Evolutionary conservation across 92 coral and sea anemone genomes (phyloP), one percentile per base, ranked within the genome.

Genomic region (Ricordea florida): DNA sequence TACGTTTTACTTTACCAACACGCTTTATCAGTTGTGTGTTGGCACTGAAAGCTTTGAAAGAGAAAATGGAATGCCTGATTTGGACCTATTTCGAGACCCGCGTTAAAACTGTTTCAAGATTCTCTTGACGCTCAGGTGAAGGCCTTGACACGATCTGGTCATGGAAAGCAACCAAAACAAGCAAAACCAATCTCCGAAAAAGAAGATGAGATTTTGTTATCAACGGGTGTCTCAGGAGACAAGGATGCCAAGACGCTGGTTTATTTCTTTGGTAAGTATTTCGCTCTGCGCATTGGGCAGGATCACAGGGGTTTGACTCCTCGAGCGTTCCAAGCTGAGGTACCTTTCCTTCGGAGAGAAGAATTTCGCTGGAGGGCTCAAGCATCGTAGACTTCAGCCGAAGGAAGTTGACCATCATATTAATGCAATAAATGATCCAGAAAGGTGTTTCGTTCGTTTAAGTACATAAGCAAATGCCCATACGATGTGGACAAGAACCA

Each of bases 11-110:
- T 50, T 62, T 38, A 45, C 63, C 56, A 48, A 69, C 62, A 69
- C 31, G 45, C 37, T 69, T 23, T 69, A 69, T 44, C 75, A 67
- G 48, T 27, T 67, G 40, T 67, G 61, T 33, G 75, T 67, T 67
- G 61, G 75, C 20, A 48, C 48, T 25, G 59, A 67, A 46, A 45
- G 75, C 15, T 38, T 26, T 67, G 26, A 45, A 43, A 67, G 38
- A 31, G 75, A 67, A 46, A 67, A 67, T 45, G 61, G 27, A 28
- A 22, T 42, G 31, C 18, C 42, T 45, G 44, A 13, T 27, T 16
- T 67, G 41, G 75, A 67, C 22, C 13, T 49, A 4, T 67, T 67
- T 9, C 52, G 56, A 26, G 28, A 67, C 38, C 17, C 44, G 24
- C 5, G 56, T 21, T 67, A 36, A 62, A 62, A 50, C 42, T 62